Percentiles rank a stretch among this genome's conserved stretches.
Conservation (phyloP, 1,140 invertebrate genomes). For the Manduca sexta region DNA sequence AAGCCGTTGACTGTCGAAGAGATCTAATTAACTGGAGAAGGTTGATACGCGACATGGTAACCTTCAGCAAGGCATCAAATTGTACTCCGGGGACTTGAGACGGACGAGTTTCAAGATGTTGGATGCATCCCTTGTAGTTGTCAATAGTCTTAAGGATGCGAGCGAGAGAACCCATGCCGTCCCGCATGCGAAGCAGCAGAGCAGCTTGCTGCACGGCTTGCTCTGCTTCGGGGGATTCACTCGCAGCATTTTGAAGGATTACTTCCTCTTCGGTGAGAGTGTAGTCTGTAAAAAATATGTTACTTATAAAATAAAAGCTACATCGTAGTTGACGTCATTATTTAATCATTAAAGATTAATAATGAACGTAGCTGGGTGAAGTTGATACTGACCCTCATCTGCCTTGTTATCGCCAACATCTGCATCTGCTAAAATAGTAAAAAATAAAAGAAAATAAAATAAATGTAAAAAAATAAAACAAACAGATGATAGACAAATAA, state of each 20-base stretch:
- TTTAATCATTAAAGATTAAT: background rate
- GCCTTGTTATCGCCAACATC: conserved; percentile 45
- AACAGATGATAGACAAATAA: conserved; percentile 34
- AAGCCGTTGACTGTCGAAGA: conserved; percentile 85
- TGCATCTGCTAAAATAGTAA: conserved; percentile 56
- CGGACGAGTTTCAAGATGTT: conserved; percentile 91
- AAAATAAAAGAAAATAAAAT: conserved; percentile 46
- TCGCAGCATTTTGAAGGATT: conserved; percentile 84
- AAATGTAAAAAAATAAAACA: conserved; percentile 27
- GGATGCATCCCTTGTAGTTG: conserved; percentile 89
- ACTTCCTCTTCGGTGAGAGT: conserved; percentile 93
- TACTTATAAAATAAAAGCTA: background rate
- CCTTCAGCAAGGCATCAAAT: conserved; percentile 90
- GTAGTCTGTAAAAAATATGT: conserved; percentile 43
- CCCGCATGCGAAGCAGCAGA: conserved; percentile 86
- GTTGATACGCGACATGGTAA: conserved; percentile 87
- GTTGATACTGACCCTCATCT: conserved; percentile 46
- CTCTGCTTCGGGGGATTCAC: conserved; percentile 83
- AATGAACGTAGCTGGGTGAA: background rate
- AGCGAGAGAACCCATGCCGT: conserved; percentile 89
- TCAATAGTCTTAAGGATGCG: conserved; percentile 93
- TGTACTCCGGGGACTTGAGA: conserved; percentile 81
- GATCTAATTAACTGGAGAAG: conserved; percentile 87
- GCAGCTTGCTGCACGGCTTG: conserved; percentile 83
- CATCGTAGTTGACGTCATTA: too few relatives aligned